Evolutionary conservation across 2,113 vertebrate genomes (phyloP).

Genomic region (Dipodomys merriami): DNA sequence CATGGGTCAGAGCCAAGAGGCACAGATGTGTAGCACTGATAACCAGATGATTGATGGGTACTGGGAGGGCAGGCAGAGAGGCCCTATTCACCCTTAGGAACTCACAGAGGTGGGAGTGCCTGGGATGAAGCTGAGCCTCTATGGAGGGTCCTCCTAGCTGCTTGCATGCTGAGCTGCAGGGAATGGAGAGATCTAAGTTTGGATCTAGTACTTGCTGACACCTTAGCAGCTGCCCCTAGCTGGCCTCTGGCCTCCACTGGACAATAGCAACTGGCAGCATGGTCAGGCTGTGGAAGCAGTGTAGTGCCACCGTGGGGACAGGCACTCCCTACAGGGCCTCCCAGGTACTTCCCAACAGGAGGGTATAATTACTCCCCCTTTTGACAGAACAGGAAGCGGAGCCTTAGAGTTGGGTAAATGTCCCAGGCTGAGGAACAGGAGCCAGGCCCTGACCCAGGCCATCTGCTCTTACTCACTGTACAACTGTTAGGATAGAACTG

Average conservation of each 20-base stretch:
- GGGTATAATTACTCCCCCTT: neutral
- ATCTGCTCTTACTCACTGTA: neutral
- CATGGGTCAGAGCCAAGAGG: neutral
- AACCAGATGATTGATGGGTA: neutral
- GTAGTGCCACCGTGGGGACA: neutral
- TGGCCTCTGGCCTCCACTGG: neutral
- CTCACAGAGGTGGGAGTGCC: neutral
- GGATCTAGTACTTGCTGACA: neutral
- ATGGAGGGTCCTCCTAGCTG: neutral
- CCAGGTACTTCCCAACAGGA: neutral
- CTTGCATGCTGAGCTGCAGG: neutral
- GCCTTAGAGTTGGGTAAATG: neutral
- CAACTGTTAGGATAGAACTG: neutral
- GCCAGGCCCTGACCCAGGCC: neutral
- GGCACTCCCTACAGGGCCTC: rapidly evolving
- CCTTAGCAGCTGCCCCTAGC: neutral
- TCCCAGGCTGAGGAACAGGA: neutral
- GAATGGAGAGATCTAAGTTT: neutral
- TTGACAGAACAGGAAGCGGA: neutral
- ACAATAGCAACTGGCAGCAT: too few species aligned
- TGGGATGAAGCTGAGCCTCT: neutral
- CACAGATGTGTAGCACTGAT: neutral
- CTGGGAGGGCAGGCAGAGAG: neutral
- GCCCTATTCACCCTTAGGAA: neutral
- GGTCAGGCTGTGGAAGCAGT: too few species aligned